A percentile compares a stretch with the other conserved stretches of the same genome.
Conservation (phyloP, 2,113 vertebrate genomes). For the human (Homo sapiens) region DNA sequence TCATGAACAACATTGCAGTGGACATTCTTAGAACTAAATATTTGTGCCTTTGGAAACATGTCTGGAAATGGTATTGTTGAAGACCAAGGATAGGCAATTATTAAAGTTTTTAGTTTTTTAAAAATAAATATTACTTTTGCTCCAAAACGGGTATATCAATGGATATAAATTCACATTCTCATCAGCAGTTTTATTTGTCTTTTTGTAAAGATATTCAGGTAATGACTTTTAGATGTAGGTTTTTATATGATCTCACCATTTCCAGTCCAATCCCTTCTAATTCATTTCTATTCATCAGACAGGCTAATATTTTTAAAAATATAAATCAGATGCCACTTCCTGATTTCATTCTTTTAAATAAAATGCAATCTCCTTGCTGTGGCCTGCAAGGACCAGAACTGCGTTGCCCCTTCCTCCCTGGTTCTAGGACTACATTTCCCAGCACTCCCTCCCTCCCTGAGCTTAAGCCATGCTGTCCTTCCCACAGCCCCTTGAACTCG, state of each 20-base stretch:
- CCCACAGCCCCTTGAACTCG: background rate
- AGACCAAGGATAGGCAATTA: background rate
- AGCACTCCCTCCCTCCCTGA: background rate
- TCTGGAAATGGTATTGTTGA: background rate
- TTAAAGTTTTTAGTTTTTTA: background rate
- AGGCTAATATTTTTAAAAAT: background rate
- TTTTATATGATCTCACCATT: background rate
- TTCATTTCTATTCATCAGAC: background rate
- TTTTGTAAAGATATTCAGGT: background rate
- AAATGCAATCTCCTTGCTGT: background rate
- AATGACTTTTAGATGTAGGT: background rate
- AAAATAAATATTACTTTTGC: background rate
- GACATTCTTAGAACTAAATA: background rate
- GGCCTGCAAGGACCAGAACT: fast-evolving
- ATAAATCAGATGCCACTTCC: background rate
- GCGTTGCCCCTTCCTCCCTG: fast-evolving
- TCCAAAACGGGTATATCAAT: background rate
- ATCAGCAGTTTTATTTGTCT: background rate
- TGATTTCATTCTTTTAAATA: background rate
- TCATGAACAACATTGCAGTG: background rate
- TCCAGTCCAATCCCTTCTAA: background rate
- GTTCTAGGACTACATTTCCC: fast-evolving
- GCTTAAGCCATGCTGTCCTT: background rate
- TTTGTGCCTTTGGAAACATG: background rate
- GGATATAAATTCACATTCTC: background rate